Evolutionary conservation across 2,113 vertebrate species (phyloP).

Genomic region (Lampris megalopsis): DNA sequence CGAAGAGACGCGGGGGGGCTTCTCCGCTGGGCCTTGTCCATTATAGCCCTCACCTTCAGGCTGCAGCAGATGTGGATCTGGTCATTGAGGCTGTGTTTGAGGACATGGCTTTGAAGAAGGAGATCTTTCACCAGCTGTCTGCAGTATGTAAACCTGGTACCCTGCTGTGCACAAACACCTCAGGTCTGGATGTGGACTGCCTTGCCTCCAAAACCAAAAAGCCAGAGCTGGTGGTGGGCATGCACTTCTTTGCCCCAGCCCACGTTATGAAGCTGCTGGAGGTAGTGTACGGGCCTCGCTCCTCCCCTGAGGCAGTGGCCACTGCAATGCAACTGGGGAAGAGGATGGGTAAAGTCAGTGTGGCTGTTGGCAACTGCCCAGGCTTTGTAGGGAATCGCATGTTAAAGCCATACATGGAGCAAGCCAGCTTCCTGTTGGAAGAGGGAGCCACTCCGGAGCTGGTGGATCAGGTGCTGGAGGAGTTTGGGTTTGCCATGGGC

Average conservation of each 20-base stretch:
- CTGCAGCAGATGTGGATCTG: slow-evolving; percentile 83
- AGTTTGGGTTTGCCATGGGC: slow-evolving; percentile 92
- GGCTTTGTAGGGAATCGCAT: slow-evolving; percentile 95
- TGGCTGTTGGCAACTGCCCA: slow-evolving; percentile 91
- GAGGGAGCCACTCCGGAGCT: slow-evolving; percentile 90
- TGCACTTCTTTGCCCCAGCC: slow-evolving; percentile 94
- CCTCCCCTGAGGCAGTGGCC: slow-evolving; percentile 85
- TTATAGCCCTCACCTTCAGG: slow-evolving; percentile 81
- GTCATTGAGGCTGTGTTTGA: slow-evolving; percentile 96
- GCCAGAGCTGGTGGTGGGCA: slow-evolving; percentile 89
- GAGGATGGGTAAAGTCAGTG: slow-evolving; percentile 87
- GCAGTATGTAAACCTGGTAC: slow-evolving; percentile 83
- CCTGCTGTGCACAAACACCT: slow-evolving; percentile 91
- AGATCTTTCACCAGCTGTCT: slow-evolving; percentile 87
- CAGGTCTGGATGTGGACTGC: slow-evolving; percentile 86
- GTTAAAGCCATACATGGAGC: slow-evolving; percentile 80
- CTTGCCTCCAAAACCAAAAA: slow-evolving; percentile 83
- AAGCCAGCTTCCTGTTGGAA: slow-evolving; percentile 89
- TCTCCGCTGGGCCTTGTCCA: slow-evolving; percentile 65
- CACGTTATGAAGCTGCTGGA: slow-evolving; percentile 92
- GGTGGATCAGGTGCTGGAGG: slow-evolving; percentile 86
- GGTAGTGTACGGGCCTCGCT: slow-evolving; percentile 85
- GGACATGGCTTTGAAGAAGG: slow-evolving; percentile 88
- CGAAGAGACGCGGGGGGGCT: slow-evolving; percentile 70
- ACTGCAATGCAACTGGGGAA: slow-evolving; percentile 88